phyloP scores from a whole-genome alignment of 2,113 vertebrate genomes.

The Pica pica region DNA sequence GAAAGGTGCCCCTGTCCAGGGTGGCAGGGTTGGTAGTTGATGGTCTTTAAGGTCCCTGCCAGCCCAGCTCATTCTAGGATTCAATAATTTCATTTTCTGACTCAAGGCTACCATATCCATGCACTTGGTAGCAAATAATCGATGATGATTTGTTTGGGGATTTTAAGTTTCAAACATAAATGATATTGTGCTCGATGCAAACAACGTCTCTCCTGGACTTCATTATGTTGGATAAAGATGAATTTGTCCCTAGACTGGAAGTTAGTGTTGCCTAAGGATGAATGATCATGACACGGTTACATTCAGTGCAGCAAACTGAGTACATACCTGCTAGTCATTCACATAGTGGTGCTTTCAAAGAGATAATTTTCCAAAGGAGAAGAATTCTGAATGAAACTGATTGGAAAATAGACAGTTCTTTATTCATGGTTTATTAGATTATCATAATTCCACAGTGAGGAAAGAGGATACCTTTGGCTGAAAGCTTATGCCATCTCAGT shows the following conservation, averaged over 20 bases:
- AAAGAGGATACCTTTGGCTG: background rate
- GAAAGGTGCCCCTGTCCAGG: background rate
- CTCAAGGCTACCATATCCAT: background rate
- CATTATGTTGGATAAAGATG: background rate
- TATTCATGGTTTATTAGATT: background rate
- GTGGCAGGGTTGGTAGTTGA: background rate
- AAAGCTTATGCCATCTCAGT: background rate
- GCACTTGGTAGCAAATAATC: background rate
- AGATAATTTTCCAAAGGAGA: background rate
- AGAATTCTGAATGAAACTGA: constrained; percentile 3
- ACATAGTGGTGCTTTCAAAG: background rate
- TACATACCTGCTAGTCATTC: background rate
- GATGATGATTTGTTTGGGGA: background rate
- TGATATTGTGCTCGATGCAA: background rate
- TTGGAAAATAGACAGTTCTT: background rate
- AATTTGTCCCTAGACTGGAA: background rate
- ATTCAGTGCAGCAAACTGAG: background rate
- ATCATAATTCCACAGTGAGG: background rate
- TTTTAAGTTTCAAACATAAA: background rate
- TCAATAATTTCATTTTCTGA: background rate
- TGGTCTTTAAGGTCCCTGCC: background rate
- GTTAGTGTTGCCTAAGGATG: background rate
- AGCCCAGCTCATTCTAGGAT: background rate
- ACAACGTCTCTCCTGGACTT: background rate
- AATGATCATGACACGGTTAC: background rate